These are phyloP conservation scores for Pluvialis apricaria DNA, from an alignment of 2,113 vertebrate genomes.

Conservation along the genomic window DNA sequence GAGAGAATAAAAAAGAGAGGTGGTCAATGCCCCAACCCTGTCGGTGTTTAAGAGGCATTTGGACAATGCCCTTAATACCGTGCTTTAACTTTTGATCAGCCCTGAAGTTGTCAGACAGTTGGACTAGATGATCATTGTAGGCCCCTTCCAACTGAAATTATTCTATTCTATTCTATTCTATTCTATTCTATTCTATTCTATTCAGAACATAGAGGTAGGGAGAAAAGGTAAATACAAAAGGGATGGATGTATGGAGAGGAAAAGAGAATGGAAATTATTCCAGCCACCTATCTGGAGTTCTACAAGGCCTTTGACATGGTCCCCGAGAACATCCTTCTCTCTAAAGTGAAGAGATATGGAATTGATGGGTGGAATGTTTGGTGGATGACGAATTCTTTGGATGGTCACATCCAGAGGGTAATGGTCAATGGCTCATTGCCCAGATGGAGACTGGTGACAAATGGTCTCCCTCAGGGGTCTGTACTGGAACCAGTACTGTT, in stretches of 20 bases:
- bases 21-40: neutral
- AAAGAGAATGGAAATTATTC: neutral
- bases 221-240: neutral
- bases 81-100: neutral
- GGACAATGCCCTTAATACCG: neutral
- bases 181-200: neutral
- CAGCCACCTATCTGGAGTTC: neutral
- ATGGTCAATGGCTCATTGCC: neutral
- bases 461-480: neutral
- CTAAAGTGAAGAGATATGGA: neutral
- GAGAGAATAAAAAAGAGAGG: neutral
- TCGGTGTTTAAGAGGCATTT: neutral
- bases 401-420: no score
- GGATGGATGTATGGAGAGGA: neutral
- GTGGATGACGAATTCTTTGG: neutral
- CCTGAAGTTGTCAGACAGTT: neutral
- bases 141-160: neutral
- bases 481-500: neutral
- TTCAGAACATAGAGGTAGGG: neutral
- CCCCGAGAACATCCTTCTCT: neutral
- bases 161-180: neutral
- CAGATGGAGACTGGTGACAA: neutral
- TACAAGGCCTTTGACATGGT: neutral
- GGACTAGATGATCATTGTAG: fast-evolving
- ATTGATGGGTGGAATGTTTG: neutral